A percentile compares a stretch with the other conserved stretches of the same genome.
Conservation (phyloP, 2,797 vertebrate genomes). For the Darevskia mixta region DNA sequence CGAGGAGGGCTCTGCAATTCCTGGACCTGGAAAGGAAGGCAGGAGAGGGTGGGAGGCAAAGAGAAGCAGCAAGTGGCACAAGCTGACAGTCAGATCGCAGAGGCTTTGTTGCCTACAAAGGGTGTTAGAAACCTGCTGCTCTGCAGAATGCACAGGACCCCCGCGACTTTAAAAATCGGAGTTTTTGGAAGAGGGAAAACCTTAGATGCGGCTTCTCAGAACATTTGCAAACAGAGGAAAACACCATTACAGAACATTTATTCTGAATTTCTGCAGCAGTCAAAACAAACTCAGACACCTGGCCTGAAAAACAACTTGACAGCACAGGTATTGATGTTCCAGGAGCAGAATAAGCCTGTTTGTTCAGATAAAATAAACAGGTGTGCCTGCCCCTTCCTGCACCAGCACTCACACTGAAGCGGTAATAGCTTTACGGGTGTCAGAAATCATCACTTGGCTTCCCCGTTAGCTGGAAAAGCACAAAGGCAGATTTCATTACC, state of each 20-base stretch:
- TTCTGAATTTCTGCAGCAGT: neutral
- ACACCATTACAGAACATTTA: too few species aligned
- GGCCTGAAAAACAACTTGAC: slow-evolving; percentile 7
- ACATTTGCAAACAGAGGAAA: neutral
- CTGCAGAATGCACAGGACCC: neutral
- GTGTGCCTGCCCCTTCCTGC: neutral
- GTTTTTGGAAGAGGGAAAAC: neutral
- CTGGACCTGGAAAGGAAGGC: slow-evolving; percentile 86
- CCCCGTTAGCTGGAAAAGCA: neutral
- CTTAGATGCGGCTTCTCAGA: too few species aligned
- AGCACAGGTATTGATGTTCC: neutral
- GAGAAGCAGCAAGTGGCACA: too few species aligned
- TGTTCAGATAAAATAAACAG: neutral
- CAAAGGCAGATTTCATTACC: slow-evolving; percentile 19
- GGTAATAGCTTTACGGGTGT: slow-evolving; percentile 11
- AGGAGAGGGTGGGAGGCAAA: neutral
- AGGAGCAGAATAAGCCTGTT: neutral
- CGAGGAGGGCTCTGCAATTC: slow-evolving; percentile 98
- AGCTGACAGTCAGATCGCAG: too few species aligned
- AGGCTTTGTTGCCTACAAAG: too few species aligned
- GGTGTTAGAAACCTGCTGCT: too few species aligned
- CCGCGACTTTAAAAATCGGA: neutral
- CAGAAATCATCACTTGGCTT: slow-evolving; percentile 2
- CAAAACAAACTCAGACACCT: neutral
- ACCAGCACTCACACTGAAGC: neutral